Base-by-base conservation (phyloP, 2,888 invertebrate species). In the Eremobia ochroleuca region DNA sequence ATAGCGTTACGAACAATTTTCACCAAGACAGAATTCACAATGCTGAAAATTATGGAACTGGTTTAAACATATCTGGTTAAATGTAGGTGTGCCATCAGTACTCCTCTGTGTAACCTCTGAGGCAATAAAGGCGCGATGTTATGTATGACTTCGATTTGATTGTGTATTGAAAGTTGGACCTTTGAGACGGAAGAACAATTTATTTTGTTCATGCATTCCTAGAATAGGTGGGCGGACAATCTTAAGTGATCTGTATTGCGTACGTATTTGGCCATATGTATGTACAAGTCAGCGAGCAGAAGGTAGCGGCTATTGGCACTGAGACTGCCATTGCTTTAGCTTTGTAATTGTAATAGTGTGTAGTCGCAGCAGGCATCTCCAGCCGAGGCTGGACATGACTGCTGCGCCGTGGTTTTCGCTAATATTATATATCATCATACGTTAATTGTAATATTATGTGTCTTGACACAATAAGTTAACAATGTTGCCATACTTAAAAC, bases 1-100 rank as follows among this genome's bases (percentile, higher is more conserved):
- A 82, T 37, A 76, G 58, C 31, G 34, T 4, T 40, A 59, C 52
- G 9, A 40, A 31, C 34, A 37, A 69, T 55, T 71, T 37, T 25
- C 18, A 67, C 46, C 18, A 37, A 55, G 11, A 59, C 31, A 18
- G 34, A 59, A 67, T 67, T 65, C 9, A 31, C 34, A 31, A 75
- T 31, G 25, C 61, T 25, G 6, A 13, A 13, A 25, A 25, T 62
- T 25, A 25, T 6, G 25, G 25, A 15, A 21, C n/a, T n/a, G n/a
- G 11, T 21, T 52, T 37, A 68, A n/a, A 18, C 0, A 13, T 28
- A 15, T 4, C 4, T 43, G 43, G 49, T 3, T 0, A 49, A 2
- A 49, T 8, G 21, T 21, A 18, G 21, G 6, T 49, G 49, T 43
- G 15, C 49, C 0, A 3, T 21, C 21, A 8, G 49, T 21, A 49